Percentiles rank a stretch among this genome's conserved stretches.
These are phyloP conservation scores for Agelastica alni DNA, from an alignment of 2,888 invertebrate genomes.

Conservation along the genomic window DNA sequence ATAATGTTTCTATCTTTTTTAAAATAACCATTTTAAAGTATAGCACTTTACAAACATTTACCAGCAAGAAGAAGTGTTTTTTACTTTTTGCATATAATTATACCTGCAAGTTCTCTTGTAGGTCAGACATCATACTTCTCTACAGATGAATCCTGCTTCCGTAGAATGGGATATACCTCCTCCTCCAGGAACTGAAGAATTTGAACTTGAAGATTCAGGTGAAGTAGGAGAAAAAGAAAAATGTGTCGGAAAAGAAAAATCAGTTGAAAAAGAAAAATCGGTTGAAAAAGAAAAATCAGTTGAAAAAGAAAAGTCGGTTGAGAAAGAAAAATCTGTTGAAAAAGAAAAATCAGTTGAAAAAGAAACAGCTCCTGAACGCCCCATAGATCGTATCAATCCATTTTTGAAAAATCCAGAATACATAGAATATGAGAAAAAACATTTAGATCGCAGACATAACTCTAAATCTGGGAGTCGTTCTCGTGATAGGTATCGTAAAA, in stretches of 20 bases:
- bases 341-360: constrained; percentile 10
- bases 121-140: constrained; percentile 48
- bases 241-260: constrained; percentile 3
- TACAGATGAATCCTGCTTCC: constrained; percentile 49
- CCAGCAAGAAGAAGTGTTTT: constrained; percentile 32
- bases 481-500: constrained; percentile 34
- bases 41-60: constrained; percentile 30
- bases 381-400: constrained; percentile 48
- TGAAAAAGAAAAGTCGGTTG: not conserved
- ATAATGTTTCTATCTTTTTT: constrained; percentile 15
- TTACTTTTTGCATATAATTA: constrained; percentile 54
- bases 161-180: constrained; percentile 54
- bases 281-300: constrained; percentile 4
- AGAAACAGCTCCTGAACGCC: constrained; percentile 23
- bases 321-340: constrained; percentile 1
- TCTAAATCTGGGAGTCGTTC: constrained; percentile 35
- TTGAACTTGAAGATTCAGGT: constrained; percentile 26
- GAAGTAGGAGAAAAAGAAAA: constrained; percentile 17
- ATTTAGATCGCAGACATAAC: constrained; percentile 28
- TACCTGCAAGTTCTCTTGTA: constrained; percentile 61
- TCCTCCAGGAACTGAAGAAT: constrained; percentile 54
- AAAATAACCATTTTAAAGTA: constrained; percentile 40
- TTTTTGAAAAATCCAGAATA: constrained; percentile 50
- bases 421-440: constrained; percentile 42
- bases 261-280: constrained; percentile 6